These are phyloP conservation scores for Cheirogaleus major DNA, from an alignment of 2,797 vertebrate genomes.

Conservation along the genomic window DNA sequence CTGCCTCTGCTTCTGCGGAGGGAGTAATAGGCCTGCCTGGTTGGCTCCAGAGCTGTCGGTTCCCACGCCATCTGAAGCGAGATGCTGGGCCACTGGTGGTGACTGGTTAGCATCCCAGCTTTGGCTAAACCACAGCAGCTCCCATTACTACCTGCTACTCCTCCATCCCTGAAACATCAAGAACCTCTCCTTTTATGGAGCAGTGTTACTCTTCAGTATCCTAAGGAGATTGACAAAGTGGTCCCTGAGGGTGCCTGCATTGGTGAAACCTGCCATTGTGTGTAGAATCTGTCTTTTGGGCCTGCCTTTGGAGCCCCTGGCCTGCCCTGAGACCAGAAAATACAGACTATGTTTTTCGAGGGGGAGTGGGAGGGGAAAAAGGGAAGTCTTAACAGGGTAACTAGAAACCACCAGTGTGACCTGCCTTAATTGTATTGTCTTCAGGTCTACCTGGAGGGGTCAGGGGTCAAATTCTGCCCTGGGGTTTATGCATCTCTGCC, in stretches of 20 bases:
- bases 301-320: background rate
- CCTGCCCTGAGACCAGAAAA: background rate
- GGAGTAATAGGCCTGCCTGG: background rate
- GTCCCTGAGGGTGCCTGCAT: background rate
- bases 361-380: background rate
- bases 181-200: background rate
- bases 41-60: background rate
- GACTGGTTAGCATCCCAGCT: background rate
- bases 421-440: background rate
- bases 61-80: background rate
- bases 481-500: background rate
- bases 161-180: background rate
- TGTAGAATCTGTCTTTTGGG: background rate
- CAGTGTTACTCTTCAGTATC: background rate
- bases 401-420: background rate
- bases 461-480: background rate
- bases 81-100: background rate
- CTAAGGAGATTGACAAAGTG: background rate
- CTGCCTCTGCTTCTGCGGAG: background rate
- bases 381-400: background rate
- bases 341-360: background rate
- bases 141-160: background rate
- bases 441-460: too few relatives aligned
- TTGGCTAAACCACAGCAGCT: background rate
- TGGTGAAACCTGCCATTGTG: background rate